Base-by-base conservation (phyloP, 2,888 invertebrate species). In the Cephus pygmeus region DNA sequence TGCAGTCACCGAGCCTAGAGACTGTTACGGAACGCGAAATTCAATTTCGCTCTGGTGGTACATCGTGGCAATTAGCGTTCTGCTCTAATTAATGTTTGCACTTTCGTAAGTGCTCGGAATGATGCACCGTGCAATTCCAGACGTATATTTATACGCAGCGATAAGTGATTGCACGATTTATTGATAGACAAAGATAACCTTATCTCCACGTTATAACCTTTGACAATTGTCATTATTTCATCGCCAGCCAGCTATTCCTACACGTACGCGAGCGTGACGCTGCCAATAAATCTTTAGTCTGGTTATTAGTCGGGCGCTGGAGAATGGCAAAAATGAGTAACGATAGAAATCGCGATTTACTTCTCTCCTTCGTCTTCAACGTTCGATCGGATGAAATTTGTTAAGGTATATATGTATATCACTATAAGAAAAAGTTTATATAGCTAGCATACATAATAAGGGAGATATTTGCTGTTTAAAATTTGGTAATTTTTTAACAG, bases 1-100 rank as follows among this genome's bases (percentile, higher is more conserved):
- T 56, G 23, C 56, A 56, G 56, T 23, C 56, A 1, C 9, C 56
- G 56, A 56, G 56, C 56, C 56, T 56, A 56, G 56, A 23, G 23
- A 56, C 33, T 75, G 69, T 36, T 36, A 74, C 69, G 56, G 30
- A 31, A 40, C 36, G 74, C 71, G 34, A 40, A 75, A 74, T 77
- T 77, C 75, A 75, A 77, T 77, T 77, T 34, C 30, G 33, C 68
- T 73, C 73, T 34, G 34, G n/a, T 35, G 69, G 69, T 73, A 36
- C 73, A 56, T 23, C 56, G 56, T 34, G 35, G 73, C 73, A 73
- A 73, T 73, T 73, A 73, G 35, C 73, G 73, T 35, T 73, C 73
- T 73, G 31, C 23, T 34, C 35, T 73, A 34, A 73, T 73, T 73
- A 73, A 73, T 35, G 73, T 34, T 34, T 34, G 34, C 33, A 75